These are phyloP conservation scores for Athene cunicularia DNA, from an alignment of 2,113 vertebrate species.

Conservation along the genomic window DNA sequence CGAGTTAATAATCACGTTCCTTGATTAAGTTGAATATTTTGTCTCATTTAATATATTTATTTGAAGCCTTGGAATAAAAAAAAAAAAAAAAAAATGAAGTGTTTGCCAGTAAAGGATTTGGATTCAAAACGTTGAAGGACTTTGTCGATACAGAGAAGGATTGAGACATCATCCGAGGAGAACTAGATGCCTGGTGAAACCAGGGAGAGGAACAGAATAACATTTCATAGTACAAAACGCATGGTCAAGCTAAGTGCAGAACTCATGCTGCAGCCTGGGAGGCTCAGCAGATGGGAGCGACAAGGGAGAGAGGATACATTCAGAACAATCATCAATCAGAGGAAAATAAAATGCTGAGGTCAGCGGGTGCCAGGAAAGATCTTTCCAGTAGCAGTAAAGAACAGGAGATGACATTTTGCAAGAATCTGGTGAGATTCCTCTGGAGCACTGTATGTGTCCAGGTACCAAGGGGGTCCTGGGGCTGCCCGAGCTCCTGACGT, in stretches of 20 bases:
- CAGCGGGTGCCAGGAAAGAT: neutral
- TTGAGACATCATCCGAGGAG: neutral
- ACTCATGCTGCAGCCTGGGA: neutral
- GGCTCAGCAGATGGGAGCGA: neutral
- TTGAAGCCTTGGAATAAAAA: neutral
- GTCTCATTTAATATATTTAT: neutral
- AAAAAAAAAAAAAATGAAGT: too few species aligned
- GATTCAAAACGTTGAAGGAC: neutral
- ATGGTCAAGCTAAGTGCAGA: rapidly evolving
- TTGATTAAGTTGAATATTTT: neutral
- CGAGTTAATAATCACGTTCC: neutral
- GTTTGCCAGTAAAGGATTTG: neutral
- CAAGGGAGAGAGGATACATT: neutral
- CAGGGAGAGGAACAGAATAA: neutral
- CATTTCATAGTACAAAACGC: neutral
- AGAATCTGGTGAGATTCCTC: neutral
- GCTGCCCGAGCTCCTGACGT: neutral
- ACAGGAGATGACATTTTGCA: neutral
- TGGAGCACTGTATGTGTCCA: neutral
- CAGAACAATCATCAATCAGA: neutral
- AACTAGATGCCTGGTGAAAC: neutral
- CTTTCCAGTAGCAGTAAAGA: neutral
- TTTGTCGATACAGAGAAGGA: neutral
- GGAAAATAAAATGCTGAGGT: neutral
- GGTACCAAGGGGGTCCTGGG: neutral